A percentile compares a stretch with the other conserved stretches of the same genome.
Evolutionary conservation across 53 echinoderm and acorn worm genomes (phyloP).

Genomic region (Henricia sp.): DNA sequence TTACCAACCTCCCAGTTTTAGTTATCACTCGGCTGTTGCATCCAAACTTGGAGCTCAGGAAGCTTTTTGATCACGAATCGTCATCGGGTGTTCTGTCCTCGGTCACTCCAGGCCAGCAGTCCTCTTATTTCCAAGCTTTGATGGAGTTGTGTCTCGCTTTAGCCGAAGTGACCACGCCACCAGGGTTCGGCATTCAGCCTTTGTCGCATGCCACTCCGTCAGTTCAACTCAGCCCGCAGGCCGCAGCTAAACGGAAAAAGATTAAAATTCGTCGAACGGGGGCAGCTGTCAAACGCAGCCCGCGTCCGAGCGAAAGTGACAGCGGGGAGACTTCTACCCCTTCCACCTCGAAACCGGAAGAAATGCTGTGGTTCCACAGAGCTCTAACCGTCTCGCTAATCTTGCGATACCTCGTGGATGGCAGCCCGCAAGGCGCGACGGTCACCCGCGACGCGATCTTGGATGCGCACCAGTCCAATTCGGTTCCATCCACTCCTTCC

Average conservation of each 20-base stretch:
- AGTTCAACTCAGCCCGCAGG: slow-evolving; percentile 77
- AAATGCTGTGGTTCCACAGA: slow-evolving; percentile 91
- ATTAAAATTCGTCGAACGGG: slow-evolving; percentile 75
- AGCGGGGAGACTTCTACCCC: slow-evolving; percentile 66
- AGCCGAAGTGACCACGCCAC: slow-evolving; percentile 75
- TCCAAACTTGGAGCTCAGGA: slow-evolving; percentile 67
- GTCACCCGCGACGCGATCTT: slow-evolving; percentile 76
- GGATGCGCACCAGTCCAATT: slow-evolving; percentile 79
- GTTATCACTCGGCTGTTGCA: slow-evolving; percentile 73
- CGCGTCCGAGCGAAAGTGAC: slow-evolving; percentile 78
- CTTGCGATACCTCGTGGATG: slow-evolving; percentile 71
- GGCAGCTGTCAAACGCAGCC: slow-evolving; percentile 68
- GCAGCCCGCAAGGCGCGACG: slow-evolving; percentile 64
- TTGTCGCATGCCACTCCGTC: slow-evolving; percentile 52
- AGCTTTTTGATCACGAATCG: slow-evolving; percentile 81
- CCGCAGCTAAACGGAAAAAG: slow-evolving; percentile 74
- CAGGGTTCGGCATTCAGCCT: slow-evolving; percentile 67
- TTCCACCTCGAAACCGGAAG: slow-evolving; percentile 73
- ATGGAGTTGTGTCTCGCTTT: slow-evolving; percentile 89
- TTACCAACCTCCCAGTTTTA: slow-evolving; percentile 65
- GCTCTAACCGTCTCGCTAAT: slow-evolving; percentile 76
- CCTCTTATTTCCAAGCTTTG: slow-evolving; percentile 82
- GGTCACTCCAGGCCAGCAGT: slow-evolving; percentile 72
- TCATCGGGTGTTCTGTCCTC: slow-evolving; percentile 55
- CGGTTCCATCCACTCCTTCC: slow-evolving; percentile 62